Base-by-base conservation (phyloP, 2,888 invertebrate species). In the Hyposoter dolosus region DNA sequence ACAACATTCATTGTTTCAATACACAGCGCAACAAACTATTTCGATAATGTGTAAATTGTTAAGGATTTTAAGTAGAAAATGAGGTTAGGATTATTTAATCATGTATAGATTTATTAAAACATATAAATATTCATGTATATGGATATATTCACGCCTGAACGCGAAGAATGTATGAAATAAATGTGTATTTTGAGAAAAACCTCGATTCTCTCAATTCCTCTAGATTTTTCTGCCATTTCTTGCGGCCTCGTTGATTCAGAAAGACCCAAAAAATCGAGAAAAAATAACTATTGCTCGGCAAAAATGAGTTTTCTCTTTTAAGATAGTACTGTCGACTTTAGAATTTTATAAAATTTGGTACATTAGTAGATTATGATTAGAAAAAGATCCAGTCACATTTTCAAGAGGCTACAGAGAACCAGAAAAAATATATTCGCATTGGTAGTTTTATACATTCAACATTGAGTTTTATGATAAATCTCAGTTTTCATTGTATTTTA, bases 161-260 rank as follows among this genome's bases (percentile, higher is more conserved):
- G 63, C 71, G 71, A 65, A 65, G 76, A 80, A 83, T 83, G 65
- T 83, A 85, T 85, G 35, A 50, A 85, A 85, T 85, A 85, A 82
- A 87, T 82, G 78, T 77, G 72, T 47, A 85, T 78, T 84, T 84
- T 84, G 69, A 32, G 69, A 81, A 45, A 50, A 80, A 60, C 6
- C 35, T 78, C 23, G 35, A 15, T 17, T 40, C 2, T 3, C 32
- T 5, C 9, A n/a, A 32, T 72, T 50, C 23, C 35, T 12, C 12
- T 0, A 17, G 12, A 56, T 4, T 12, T 23, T 23, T 23, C 23
- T 56, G 23, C 23, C 23, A 12, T 12, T 3, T 23, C 3, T 12
- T 10, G n/a, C n/a, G 10, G 23, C 0, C 4, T 56, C 23, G 1
- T 56, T 12, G 12, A 12, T 56, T 56, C 56, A 3, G 23, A 23